Conservation (phyloP, 2,797 vertebrate genomes). For the Pseudochirops corinnae region DNA sequence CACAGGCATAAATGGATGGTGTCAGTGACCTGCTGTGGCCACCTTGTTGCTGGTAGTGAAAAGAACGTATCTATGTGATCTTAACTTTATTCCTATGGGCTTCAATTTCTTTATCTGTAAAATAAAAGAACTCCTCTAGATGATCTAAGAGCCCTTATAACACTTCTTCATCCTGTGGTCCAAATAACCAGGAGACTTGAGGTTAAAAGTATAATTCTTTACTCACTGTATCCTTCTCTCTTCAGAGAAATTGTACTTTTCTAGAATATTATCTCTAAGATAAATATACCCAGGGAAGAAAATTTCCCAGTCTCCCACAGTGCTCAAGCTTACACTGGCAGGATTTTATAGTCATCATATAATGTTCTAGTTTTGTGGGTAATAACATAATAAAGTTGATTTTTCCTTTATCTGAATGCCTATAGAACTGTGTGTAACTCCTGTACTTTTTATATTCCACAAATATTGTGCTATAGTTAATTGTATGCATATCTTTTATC, state of each 20-base stretch:
- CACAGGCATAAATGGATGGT: background rate
- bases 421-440: background rate
- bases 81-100: background rate
- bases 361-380: background rate
- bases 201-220: background rate
- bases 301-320: background rate
- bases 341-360: background rate
- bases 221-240: background rate
- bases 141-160: background rate
- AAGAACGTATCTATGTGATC: background rate
- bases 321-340: background rate
- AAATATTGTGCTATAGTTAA: background rate
- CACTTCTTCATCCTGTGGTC: background rate
- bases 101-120: background rate
- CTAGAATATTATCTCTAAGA: background rate
- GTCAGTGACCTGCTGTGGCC: background rate
- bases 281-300: background rate
- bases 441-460: background rate
- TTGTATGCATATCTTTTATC: background rate
- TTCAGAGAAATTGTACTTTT: background rate
- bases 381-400: background rate
- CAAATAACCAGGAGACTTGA: background rate
- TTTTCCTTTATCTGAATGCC: background rate
- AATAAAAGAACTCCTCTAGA: background rate
- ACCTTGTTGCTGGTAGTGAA: background rate